Percentiles rank a stretch among this genome's conserved stretches.
phyloP scores from a whole-genome alignment of 2,797 vertebrate genomes.

The Macropus fuliginosus region DNA sequence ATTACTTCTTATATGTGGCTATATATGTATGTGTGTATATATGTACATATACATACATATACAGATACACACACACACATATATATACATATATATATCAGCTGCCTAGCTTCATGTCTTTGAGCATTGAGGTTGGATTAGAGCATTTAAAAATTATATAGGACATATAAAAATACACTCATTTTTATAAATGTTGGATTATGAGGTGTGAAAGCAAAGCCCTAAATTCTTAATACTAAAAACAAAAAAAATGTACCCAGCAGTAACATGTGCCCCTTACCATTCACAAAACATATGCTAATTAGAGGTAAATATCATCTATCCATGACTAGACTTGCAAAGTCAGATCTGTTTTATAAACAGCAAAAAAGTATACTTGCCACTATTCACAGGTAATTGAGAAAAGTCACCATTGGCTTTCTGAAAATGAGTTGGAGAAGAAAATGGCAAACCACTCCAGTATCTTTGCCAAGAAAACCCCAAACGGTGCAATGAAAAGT shows the following conservation, averaged over 20 bases:
- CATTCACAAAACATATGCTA: conserved; percentile 80
- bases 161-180: conserved; percentile 35
- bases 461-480: neutral
- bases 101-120: conserved; percentile 37
- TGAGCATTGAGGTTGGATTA: neutral
- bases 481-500: neutral
- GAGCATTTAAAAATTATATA: conserved; percentile 31
- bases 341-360: conserved; percentile 14
- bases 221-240: conserved; percentile 32
- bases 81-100: conserved; percentile 11
- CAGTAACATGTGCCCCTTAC: conserved; percentile 48
- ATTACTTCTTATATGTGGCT: conserved; percentile 20
- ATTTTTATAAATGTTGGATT: conserved; percentile 4
- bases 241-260: neutral
- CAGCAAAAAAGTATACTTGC: neutral
- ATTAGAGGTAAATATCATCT: conserved; percentile 75
- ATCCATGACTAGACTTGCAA: conserved; percentile 52
- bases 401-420: neutral
- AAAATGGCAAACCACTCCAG: neutral
- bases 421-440: neutral
- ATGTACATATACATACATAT: no score
- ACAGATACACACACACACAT: no score
- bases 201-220: conserved; percentile 42
- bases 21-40: no score
- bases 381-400: fast-evolving